Conservation (phyloP, 2,888 invertebrate species). For the Macrophya alboannulata region DNA sequence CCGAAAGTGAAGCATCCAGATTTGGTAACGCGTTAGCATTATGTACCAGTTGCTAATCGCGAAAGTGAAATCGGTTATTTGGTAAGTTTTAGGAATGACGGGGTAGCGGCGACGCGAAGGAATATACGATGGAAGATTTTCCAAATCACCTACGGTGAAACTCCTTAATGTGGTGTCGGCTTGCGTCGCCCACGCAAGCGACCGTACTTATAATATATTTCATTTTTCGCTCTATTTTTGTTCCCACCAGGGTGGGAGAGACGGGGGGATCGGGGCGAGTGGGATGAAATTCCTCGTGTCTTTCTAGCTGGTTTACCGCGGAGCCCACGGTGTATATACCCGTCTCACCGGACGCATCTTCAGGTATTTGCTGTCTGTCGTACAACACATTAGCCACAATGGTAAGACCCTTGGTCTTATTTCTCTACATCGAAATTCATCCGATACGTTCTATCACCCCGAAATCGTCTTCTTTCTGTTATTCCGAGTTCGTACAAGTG, state of each 20-base stretch:
- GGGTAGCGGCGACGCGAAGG: not conserved
- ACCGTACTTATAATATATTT: constrained; percentile 78
- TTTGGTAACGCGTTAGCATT: constrained; percentile 33
- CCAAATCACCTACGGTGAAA: constrained; percentile 35
- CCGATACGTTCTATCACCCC: not conserved
- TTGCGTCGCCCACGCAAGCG: constrained; percentile 54
- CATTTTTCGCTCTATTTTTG: constrained; percentile 79
- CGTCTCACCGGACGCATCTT: constrained; percentile 72
- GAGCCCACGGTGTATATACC: constrained; percentile 76
- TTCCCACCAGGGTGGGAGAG: constrained; percentile 62
- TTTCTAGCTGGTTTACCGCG: constrained; percentile 78
- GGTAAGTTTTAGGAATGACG: not conserved
- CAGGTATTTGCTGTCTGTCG: constrained; percentile 77
- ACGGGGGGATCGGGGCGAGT: constrained; percentile 34
- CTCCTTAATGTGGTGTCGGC: constrained; percentile 44
- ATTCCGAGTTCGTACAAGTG: not conserved
- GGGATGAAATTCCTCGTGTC: constrained; percentile 61
- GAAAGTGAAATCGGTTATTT: constrained; percentile 4
- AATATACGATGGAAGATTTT: constrained; percentile 45
- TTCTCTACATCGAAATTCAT: not conserved
- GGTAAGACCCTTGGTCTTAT: constrained; percentile 72
- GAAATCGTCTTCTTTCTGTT: not conserved
- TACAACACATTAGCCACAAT: constrained; percentile 72
- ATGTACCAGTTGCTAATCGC: constrained; percentile 3
- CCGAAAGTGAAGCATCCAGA: constrained; percentile 2